Evolutionary conservation across 1,140 invertebrate genomes (phyloP).

Genomic region (Bilobella aurantiaca): DNA sequence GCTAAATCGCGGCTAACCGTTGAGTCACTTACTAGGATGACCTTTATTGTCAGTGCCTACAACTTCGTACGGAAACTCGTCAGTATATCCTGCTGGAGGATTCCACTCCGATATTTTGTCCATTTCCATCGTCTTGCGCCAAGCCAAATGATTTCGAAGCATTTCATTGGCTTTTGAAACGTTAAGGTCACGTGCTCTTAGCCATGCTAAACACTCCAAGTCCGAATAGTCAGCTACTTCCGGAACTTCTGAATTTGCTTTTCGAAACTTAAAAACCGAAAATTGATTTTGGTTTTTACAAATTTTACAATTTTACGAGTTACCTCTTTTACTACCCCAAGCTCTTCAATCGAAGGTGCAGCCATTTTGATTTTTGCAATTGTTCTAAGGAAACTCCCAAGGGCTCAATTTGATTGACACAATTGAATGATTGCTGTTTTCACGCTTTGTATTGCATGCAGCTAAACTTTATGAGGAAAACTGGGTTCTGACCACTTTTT

Average conservation of each 20-base stretch:
- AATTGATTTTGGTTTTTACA: not conserved
- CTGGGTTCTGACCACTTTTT: too few species aligned
- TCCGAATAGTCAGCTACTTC: not conserved
- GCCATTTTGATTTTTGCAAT: too few species aligned
- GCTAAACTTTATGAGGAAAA: too few species aligned
- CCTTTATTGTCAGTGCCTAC: not conserved
- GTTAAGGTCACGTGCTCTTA: conserved; percentile 7
- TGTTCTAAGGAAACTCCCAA: too few species aligned
- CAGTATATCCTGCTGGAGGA: not conserved
- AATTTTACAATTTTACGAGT: not conserved
- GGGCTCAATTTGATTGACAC: too few species aligned
- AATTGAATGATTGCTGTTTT: too few species aligned
- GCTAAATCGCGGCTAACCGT: too few species aligned
- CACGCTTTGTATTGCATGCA: too few species aligned
- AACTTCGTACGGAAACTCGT: not conserved
- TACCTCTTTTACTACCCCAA: not conserved
- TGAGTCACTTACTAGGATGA: too few species aligned
- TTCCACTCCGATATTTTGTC: not conserved
- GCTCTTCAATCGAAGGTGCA: not conserved
- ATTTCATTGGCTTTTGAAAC: conserved; percentile 11
- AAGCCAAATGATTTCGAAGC: conserved; percentile 7
- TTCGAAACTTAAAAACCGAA: not conserved
- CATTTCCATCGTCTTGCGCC: conserved; percentile 2
- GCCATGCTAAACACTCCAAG: conserved; percentile 2
- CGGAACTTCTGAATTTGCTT: not conserved